phyloP scores from a whole-genome alignment of 2,113 vertebrate genomes.

The Mirounga angustirostris region DNA sequence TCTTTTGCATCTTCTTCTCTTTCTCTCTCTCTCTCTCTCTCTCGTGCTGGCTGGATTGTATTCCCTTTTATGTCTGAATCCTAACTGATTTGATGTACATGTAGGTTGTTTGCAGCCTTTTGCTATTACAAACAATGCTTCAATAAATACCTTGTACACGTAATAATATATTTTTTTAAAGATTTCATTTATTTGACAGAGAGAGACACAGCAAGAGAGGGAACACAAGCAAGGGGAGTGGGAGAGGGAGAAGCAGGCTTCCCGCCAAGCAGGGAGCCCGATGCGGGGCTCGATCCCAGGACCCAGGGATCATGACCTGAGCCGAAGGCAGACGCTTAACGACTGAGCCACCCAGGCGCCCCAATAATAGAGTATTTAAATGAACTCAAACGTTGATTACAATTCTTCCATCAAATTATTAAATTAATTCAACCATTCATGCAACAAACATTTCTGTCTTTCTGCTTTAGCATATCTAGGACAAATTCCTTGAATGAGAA shows the following conservation, averaged over 20 bases:
- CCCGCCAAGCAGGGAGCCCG: too few species aligned
- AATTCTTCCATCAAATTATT: not conserved
- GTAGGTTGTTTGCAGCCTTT: slow-evolving; percentile 15
- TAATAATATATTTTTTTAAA: not conserved
- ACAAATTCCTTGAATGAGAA: not conserved
- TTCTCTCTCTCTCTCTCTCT: too few species aligned
- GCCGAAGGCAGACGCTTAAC: too few species aligned
- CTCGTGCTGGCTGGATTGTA: not conserved
- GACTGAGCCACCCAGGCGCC: too few species aligned
- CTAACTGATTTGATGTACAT: not conserved
- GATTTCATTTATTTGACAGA: too few species aligned
- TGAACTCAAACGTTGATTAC: not conserved
- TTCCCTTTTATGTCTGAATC: not conserved
- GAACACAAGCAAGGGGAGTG: too few species aligned
- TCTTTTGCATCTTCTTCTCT: too few species aligned
- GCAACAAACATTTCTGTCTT: not conserved
- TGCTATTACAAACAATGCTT: not conserved
- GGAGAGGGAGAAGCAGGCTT: too few species aligned
- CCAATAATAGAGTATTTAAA: not conserved
- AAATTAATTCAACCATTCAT: not conserved
- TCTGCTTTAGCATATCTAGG: not conserved
- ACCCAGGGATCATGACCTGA: too few species aligned
- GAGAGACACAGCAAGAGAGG: too few species aligned
- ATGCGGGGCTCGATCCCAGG: too few species aligned
- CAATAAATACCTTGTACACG: not conserved